Percentiles rank a stretch among this genome's conserved stretches.
These are phyloP conservation scores for Eilema depressum DNA, from an alignment of 2,888 invertebrate species.

Conservation along the genomic window DNA sequence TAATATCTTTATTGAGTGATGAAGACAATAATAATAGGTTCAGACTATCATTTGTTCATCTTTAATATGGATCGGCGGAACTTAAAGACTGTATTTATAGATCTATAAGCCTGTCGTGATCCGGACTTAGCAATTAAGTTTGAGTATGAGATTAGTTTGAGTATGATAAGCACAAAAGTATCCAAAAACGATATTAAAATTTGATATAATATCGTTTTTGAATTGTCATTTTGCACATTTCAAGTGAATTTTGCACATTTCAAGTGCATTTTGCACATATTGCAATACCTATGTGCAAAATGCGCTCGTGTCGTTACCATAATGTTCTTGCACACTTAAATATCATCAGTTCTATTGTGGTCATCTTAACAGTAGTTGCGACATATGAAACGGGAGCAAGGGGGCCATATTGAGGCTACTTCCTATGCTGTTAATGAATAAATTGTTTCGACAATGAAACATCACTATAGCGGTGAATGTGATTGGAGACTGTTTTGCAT, in stretches of 20 bases:
- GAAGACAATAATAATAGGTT: slow-evolving; percentile 13
- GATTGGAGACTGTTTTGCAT: neutral
- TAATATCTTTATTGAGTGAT: slow-evolving; percentile 15
- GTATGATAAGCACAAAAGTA: neutral
- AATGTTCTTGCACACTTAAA: neutral
- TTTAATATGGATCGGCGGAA: neutral
- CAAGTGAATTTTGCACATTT: no score
- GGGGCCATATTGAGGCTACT: neutral
- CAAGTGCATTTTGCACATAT: no score
- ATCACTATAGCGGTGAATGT: neutral
- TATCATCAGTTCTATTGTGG: neutral
- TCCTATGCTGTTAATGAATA: neutral
- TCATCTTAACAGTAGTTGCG: neutral
- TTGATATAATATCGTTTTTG: no score
- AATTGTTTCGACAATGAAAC: neutral
- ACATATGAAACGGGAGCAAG: neutral
- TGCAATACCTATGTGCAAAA: no score
- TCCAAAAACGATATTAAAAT: neutral
- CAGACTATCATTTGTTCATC: neutral
- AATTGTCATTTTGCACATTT: no score
- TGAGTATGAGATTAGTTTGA: neutral
- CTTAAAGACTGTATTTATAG: neutral
- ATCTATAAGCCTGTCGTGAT: neutral
- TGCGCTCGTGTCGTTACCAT: no score
- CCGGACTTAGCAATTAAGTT: neutral